A percentile compares a stretch with the other conserved stretches of the same genome.
Evolutionary conservation across 1,140 invertebrate species (phyloP).

Genomic region (Zaprionus inermis): DNA sequence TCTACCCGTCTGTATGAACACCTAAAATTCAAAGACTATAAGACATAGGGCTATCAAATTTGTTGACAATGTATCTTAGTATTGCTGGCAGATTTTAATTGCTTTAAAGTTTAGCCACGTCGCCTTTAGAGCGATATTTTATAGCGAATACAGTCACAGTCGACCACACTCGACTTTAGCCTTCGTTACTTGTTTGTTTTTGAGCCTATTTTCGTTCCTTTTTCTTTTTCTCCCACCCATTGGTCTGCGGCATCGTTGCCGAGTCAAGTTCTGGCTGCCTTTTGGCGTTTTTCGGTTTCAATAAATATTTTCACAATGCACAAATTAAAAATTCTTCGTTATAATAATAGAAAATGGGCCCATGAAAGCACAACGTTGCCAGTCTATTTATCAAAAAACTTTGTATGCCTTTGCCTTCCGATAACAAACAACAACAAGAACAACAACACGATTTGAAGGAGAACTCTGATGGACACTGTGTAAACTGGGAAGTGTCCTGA

Average conservation of each 20-base stretch:
- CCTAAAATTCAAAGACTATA: too few species aligned
- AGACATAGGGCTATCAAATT: too few species aligned
- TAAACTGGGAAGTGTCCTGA: constrained; percentile 36
- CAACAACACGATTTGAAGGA: constrained; percentile 14
- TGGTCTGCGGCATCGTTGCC: neutral
- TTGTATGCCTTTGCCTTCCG: constrained; percentile 55
- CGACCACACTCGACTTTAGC: too few species aligned
- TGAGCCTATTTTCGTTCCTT: constrained; percentile 26
- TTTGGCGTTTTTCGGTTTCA: constrained; percentile 74
- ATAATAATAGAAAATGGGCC: constrained; percentile 62
- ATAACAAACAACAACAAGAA: constrained; percentile 52
- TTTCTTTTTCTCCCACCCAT: constrained; percentile 18
- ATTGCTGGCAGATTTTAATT: neutral
- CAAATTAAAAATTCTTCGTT: constrained; percentile 79
- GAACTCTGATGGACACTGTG: too few species aligned
- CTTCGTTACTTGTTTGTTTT: constrained; percentile 24
- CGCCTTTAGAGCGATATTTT: neutral
- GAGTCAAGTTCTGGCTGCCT: constrained; percentile 39
- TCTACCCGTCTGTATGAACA: too few species aligned
- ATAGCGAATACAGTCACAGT: too few species aligned
- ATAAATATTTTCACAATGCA: constrained; percentile 81
- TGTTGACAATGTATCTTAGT: too few species aligned
- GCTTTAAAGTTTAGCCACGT: neutral
- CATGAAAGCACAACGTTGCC: constrained; percentile 31
- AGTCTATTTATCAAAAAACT: constrained; percentile 73